Evolutionary conservation across 2,888 invertebrate genomes (phyloP), one percentile per base, ranked within the genome.

Genomic region (Agonopterix subpropinquella): DNA sequence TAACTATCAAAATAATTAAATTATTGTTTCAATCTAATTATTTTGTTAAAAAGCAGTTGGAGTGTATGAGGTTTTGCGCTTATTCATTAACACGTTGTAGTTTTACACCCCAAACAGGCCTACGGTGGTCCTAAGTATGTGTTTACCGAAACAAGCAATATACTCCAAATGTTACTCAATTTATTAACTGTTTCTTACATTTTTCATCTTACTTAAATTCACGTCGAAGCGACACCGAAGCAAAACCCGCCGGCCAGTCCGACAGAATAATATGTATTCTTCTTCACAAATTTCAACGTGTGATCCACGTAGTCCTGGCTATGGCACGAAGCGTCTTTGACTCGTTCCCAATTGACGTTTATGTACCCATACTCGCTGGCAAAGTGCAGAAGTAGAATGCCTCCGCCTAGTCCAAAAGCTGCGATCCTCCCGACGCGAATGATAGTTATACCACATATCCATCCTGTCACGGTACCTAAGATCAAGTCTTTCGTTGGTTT

Each of bases 331-430:
- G 95, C 92, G 55, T 91, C 92, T 58, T 92, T 92, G 2, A 98
- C 89, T 73, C 93, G 92, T 41, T 93, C 93, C 98, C 98, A 98
- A 79, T 98, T 96, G 48, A 96, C 91, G 58, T 93, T 92, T 5
- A 98, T 93, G 64, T 96, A 96, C 2, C 97, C 98, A 59, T 94
- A 92, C 64, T 97, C 95, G 54, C 94, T 93, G 0, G 97, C 98
- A 44, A 98, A 89, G 89, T 98, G 94, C 36, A 98, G 81, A 10
- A 97, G 83, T 49, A 98, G 92, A 15, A 98, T 92, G 18, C 96
- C 94, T 8, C 97, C 96, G 37, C 98, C 98, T 41, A 98, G 84
- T 0, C 96, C 95, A 51, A 96, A 92, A 0, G 98, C 97, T 0
- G 96, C 95, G 11, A 94, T 89, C 82, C 96, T 96, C 0, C 98